Conservation (phyloP, 2,888 invertebrate species). For the Lumbricus terrestris region DNA sequence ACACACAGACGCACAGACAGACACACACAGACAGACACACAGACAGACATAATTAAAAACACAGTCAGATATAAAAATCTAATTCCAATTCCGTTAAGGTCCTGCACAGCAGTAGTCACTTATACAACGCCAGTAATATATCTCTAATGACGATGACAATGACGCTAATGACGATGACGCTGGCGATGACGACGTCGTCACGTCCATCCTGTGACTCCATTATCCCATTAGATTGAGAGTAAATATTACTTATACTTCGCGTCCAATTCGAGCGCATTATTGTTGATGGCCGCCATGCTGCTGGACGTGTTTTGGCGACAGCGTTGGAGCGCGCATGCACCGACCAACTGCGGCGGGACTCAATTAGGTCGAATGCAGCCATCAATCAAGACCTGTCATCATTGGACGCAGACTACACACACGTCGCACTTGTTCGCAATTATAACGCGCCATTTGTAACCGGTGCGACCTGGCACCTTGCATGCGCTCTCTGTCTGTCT, state of each 20-base stretch:
- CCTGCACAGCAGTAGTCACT: not conserved
- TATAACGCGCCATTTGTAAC: not conserved
- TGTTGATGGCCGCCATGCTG: not conserved
- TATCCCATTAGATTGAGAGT: not conserved
- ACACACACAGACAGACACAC: too few species aligned
- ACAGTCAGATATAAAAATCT: too few species aligned
- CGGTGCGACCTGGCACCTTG: not conserved
- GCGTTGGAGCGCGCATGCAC: not conserved
- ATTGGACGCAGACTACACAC: not conserved
- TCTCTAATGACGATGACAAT: not conserved
- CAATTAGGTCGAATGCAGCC: not conserved
- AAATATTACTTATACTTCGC: not conserved
- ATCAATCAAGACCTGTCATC: not conserved
- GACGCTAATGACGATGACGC: slow-evolving; percentile 8
- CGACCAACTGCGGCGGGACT: not conserved
- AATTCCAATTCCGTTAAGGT: too few species aligned
- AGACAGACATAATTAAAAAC: too few species aligned
- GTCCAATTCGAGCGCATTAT: not conserved
- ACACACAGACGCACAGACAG: not conserved
- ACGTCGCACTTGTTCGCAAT: not conserved
- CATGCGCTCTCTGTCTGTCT: not conserved
- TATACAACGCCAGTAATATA: not conserved
- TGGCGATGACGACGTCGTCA: slow-evolving; percentile 10
- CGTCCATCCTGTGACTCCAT: not conserved
- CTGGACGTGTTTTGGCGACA: not conserved